Evolutionary conservation across 2,888 invertebrate species (phyloP).

Genomic region (Brassicogethes aeneus): DNA sequence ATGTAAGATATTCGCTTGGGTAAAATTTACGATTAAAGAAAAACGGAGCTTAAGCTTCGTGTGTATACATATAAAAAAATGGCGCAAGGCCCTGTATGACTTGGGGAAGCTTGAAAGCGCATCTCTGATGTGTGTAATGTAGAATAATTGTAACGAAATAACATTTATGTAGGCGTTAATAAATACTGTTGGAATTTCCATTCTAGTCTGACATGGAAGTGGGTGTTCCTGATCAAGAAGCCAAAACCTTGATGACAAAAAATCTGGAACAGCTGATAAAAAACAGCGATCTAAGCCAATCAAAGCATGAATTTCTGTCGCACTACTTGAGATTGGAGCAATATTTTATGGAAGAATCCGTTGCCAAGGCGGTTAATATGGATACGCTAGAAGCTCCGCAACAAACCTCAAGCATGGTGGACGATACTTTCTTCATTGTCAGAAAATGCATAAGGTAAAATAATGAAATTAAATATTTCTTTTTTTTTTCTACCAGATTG

Average conservation of each 20-base stretch:
- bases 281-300: conserved; percentile 63
- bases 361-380: conserved; percentile 80
- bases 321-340: conserved; percentile 88
- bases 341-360: conserved; percentile 92
- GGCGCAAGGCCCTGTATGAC: too few relatives aligned
- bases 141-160: too few relatives aligned
- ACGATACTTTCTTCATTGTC: conserved; percentile 95
- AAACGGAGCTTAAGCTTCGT: too few relatives aligned
- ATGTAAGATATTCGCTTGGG: too few relatives aligned
- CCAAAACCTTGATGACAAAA: conserved; percentile 42
- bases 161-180: too few relatives aligned
- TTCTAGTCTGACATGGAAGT: conserved; percentile 55
- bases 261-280: conserved; percentile 56
- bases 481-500: too few relatives aligned
- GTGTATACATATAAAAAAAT: too few relatives aligned
- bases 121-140: too few relatives aligned
- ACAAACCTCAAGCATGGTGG: conserved; percentile 85
- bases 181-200: not conserved
- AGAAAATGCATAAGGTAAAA: conserved; percentile 81
- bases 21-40: too few relatives aligned
- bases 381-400: conserved; percentile 65
- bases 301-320: conserved; percentile 76
- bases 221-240: conserved; percentile 45
- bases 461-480: conserved; percentile 6
- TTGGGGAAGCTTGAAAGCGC: too few relatives aligned